Percentiles rank a stretch among this genome's conserved stretches.
These are phyloP conservation scores for Tricholaema leucomelas DNA, from an alignment of 2,113 vertebrate species.

Conservation along the genomic window DNA sequence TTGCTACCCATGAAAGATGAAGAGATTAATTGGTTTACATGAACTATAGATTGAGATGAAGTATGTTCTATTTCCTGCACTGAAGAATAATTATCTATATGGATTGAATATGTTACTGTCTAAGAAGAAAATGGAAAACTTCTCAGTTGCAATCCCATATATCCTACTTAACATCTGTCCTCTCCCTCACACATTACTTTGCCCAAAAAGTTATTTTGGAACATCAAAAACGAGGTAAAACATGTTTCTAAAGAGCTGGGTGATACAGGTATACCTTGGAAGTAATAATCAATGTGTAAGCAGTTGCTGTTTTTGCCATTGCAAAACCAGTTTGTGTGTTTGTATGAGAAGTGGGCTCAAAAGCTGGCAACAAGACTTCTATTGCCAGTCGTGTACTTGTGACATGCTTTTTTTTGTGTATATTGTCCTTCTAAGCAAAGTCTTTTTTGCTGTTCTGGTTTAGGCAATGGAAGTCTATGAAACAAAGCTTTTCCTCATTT, in stretches of 20 bases:
- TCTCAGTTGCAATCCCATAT: neutral
- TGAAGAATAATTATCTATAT: neutral
- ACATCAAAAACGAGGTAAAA: neutral
- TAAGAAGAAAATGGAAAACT: neutral
- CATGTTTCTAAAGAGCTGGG: fast-evolving
- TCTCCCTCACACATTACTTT: neutral
- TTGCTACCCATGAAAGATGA: neutral
- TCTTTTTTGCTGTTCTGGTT: neutral
- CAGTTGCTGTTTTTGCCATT: neutral
- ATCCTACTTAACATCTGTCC: neutral
- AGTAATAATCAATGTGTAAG: neutral
- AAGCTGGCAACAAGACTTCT: neutral
- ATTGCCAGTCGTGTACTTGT: neutral
- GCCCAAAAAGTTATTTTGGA: neutral
- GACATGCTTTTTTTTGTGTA: neutral
- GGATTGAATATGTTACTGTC: neutral
- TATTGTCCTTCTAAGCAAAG: neutral
- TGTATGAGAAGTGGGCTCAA: neutral
- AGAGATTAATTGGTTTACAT: neutral
- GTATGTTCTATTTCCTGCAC: neutral
- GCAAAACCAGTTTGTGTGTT: neutral
- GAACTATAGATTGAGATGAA: neutral
- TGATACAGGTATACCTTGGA: neutral
- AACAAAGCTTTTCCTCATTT: neutral
- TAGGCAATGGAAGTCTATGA: neutral